phyloP scores from a whole-genome alignment of 2,797 vertebrate species.

The Avahi laniger region DNA sequence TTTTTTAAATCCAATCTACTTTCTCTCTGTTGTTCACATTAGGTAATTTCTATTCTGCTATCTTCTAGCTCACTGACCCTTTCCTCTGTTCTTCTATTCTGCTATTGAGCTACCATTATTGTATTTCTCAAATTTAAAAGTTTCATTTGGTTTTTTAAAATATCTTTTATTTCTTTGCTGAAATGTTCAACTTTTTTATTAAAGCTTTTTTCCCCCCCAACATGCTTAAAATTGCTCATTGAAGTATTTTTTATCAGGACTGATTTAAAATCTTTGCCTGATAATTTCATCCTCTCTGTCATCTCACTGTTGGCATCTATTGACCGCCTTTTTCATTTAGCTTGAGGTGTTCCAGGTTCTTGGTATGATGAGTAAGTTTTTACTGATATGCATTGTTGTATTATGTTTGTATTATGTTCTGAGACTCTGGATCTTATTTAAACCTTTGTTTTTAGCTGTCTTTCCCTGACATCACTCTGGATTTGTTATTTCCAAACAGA shows the following conservation, averaged over 20 bases:
- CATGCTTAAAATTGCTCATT: not conserved
- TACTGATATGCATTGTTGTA: not conserved
- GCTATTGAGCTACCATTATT: not conserved
- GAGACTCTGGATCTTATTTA: not conserved
- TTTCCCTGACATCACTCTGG: not conserved
- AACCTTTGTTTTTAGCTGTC: not conserved
- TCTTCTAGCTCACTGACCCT: not conserved
- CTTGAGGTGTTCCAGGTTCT: not conserved
- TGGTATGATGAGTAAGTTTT: not conserved
- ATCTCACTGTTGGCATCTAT: not conserved
- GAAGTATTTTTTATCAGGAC: not conserved
- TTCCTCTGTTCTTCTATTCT: not conserved
- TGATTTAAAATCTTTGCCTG: not conserved
- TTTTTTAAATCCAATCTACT: not conserved
- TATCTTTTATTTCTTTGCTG: not conserved
- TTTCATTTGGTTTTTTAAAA: not conserved
- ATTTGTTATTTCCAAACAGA: not conserved
- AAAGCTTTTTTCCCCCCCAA: not conserved
- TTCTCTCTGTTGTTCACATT: not conserved
- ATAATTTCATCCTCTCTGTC: not conserved
- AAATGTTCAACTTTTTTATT: not conserved
- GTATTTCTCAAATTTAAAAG: not conserved
- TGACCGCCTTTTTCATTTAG: not conserved
- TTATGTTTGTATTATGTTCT: not conserved
- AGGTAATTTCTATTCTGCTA: not conserved